Conservation (phyloP, 2,888 invertebrate genomes). For the Notodonta ziczac region DNA sequence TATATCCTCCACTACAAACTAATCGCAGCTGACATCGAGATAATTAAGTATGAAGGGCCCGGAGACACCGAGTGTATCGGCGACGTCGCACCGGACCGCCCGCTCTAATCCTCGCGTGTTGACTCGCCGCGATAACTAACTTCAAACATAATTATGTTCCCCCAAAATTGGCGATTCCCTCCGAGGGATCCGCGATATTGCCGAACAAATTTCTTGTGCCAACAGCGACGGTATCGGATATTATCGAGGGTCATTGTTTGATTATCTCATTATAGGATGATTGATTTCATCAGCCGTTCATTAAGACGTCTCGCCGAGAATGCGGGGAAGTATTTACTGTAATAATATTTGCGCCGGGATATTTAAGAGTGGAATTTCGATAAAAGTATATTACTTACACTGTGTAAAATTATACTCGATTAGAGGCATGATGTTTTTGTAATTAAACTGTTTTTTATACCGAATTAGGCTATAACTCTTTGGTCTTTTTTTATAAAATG, state of each 20-base stretch:
- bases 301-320: constrained; percentile 45
- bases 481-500: too few species aligned
- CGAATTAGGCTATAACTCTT: too few species aligned
- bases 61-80: constrained; percentile 9
- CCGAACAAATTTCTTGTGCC: constrained; percentile 81
- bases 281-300: constrained; percentile 74
- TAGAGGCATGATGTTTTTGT: too few species aligned
- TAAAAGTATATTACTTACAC: background rate
- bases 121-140: constrained; percentile 81
- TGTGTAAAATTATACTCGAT: too few species aligned
- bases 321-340: constrained; percentile 8
- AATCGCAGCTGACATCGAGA: constrained; percentile 25
- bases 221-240: constrained; percentile 72
- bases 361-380: background rate
- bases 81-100: constrained; percentile 13
- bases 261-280: constrained; percentile 79
- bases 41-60: constrained; percentile 32
- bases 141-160: constrained; percentile 84
- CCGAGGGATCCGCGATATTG: constrained; percentile 72
- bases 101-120: constrained; percentile 70
- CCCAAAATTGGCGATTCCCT: constrained; percentile 78
- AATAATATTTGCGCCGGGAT: constrained; percentile 6
- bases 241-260: constrained; percentile 80
- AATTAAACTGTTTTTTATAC: too few species aligned
- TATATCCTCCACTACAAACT: constrained; percentile 5